A percentile compares a stretch with the other conserved stretches of the same genome.
phyloP scores from a whole-genome alignment of 1,140 invertebrate genomes.

The Caenorhabditis remanei region DNA sequence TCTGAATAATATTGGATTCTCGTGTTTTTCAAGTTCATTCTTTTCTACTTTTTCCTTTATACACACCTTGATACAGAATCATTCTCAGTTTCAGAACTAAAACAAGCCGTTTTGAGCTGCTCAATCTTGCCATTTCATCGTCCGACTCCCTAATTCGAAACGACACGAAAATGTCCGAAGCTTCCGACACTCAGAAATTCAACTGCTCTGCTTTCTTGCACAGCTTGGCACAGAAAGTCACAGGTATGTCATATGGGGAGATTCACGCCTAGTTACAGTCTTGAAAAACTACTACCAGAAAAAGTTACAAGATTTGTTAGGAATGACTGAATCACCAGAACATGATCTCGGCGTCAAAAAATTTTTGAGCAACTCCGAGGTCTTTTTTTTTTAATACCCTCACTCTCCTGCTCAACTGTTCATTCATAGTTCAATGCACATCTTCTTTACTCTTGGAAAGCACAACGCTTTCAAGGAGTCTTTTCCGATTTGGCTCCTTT shows the following conservation, averaged over 20 bases:
- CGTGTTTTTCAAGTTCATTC: too few species aligned
- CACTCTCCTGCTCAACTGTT: not conserved
- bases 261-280: too few species aligned
- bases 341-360: not conserved
- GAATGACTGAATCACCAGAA: too few species aligned
- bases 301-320: too few species aligned
- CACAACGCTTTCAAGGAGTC: not conserved
- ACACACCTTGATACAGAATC: too few species aligned
- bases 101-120: too few species aligned
- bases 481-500: conserved; percentile 7
- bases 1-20: not conserved
- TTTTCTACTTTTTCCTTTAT: too few species aligned
- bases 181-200: not conserved
- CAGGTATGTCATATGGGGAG: not conserved
- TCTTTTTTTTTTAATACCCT: not conserved
- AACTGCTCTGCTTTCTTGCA: not conserved
- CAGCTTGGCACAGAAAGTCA: not conserved
- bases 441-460: not conserved
- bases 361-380: not conserved
- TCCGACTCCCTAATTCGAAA: not conserved
- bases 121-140: too few species aligned
- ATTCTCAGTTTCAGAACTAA: too few species aligned
- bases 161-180: not conserved
- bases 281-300: too few species aligned
- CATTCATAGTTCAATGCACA: conserved; percentile 22